Percentiles rank a stretch among this genome's conserved stretches.
Conservation (phyloP, 2,113 vertebrate species). For the Callospermophilus lateralis region DNA sequence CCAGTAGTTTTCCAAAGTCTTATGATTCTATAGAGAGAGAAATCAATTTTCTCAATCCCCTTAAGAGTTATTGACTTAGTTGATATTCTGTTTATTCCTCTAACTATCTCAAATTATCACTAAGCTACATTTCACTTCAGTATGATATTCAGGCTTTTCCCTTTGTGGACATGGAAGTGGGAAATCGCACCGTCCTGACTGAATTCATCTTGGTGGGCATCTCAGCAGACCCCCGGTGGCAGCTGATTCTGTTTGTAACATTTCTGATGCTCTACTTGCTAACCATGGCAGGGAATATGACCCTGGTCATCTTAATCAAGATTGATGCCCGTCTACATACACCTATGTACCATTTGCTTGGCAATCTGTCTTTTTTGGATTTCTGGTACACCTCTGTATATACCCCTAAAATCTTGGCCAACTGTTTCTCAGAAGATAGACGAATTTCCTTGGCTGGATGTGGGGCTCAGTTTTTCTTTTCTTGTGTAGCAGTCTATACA, state of each 20-base stretch:
- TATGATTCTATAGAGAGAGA: neutral
- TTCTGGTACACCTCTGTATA: constrained; percentile 81
- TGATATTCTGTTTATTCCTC: neutral
- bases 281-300: constrained; percentile 70
- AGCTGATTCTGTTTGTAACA: constrained; percentile 61
- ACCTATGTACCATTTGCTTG: constrained; percentile 79
- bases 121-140: neutral
- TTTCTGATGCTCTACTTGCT: constrained; percentile 66
- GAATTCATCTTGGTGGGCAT: constrained; percentile 73
- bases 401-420: constrained; percentile 74
- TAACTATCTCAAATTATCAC: neutral
- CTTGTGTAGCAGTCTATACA: constrained; percentile 46
- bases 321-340: constrained; percentile 61
- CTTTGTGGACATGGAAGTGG: neutral
- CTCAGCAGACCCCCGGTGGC: constrained; percentile 55
- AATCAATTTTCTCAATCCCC: neutral
- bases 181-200: constrained; percentile 66
- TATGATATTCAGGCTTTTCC: neutral
- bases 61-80: neutral
- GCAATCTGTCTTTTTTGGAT: constrained; percentile 77
- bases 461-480: constrained; percentile 76
- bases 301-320: constrained; percentile 63
- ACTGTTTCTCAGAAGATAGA: constrained; percentile 67
- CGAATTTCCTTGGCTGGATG: constrained; percentile 73
- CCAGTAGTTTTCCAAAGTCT: neutral